A percentile compares a stretch with the other conserved stretches of the same genome.
Evolutionary conservation across 1,140 invertebrate genomes (phyloP).

Genomic region (Lasioglossum albipes): DNA sequence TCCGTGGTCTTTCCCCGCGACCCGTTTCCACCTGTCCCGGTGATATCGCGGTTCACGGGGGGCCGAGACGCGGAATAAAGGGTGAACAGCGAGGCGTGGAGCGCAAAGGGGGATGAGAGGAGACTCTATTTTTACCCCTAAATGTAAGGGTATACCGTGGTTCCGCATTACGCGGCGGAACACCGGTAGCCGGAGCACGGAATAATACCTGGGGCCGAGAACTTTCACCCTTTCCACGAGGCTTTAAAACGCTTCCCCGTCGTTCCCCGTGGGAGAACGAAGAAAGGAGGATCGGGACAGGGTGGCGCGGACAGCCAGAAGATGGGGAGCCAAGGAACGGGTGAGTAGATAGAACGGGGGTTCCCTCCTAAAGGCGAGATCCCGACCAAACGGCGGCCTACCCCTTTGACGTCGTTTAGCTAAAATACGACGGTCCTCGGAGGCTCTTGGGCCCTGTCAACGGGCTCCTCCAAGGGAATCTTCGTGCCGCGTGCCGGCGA

Average conservation of each 20-base stretch:
- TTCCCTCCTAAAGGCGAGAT: constrained; percentile 56
- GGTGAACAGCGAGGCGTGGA: not conserved
- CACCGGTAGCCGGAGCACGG: constrained; percentile 18
- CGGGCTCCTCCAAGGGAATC: not conserved
- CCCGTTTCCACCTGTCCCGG: constrained; percentile 38
- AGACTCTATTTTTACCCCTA: constrained; percentile 48
- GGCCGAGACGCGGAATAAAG: constrained; percentile 39
- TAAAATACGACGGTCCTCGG: constrained; percentile 72
- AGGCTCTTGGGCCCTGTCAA: constrained; percentile 55
- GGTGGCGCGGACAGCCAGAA: constrained; percentile 8
- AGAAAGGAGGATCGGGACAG: constrained; percentile 1
- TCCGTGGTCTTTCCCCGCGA: constrained; percentile 31
- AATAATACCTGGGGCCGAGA: constrained; percentile 51
- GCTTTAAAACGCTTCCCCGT: constrained; percentile 35
- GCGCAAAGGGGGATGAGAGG: too few relatives aligned
- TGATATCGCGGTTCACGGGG: not conserved
- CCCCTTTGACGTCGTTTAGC: constrained; percentile 78
- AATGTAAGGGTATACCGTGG: constrained; percentile 39
- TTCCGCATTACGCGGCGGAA: constrained; percentile 50
- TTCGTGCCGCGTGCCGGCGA: not conserved
- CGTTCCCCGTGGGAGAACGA: constrained; percentile 10
- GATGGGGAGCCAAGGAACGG: constrained; percentile 42
- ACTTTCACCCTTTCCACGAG: constrained; percentile 21
- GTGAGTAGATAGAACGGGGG: constrained; percentile 48
- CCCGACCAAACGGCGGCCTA: constrained; percentile 64